These are phyloP conservation scores for Callorhinus ursinus DNA, from an alignment of 2,113 vertebrate genomes.

Conservation along the genomic window DNA sequence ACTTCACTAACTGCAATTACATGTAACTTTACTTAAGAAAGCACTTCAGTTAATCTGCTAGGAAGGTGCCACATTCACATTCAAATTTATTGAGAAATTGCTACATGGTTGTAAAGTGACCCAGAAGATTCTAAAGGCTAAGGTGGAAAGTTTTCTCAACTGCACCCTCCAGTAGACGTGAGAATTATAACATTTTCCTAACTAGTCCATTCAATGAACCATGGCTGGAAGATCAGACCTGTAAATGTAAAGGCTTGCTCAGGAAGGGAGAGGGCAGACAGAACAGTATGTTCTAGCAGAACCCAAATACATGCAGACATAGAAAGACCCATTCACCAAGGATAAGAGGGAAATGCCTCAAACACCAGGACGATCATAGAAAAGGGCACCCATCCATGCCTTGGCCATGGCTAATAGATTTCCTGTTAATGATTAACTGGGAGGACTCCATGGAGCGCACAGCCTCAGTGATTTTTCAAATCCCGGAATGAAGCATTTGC, in stretches of 20 bases:
- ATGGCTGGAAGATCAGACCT: not conserved
- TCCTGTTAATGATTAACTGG: conserved; percentile 63
- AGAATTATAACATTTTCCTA: not conserved
- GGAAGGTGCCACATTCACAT: conserved; percentile 19
- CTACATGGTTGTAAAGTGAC: not conserved
- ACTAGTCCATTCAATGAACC: not conserved
- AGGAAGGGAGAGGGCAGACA: not conserved
- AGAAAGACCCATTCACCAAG: not conserved
- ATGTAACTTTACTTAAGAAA: not conserved
- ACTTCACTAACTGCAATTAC: conserved; percentile 15
- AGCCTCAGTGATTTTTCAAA: conserved; percentile 40
- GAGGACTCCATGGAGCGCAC: not conserved
- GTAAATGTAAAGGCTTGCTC: not conserved
- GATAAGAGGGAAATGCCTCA: not conserved
- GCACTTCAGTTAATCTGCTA: conserved; percentile 29
- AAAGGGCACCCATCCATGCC: not conserved
- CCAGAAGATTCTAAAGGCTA: not conserved
- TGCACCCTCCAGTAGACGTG: not conserved
- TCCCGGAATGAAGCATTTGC: conserved; percentile 53
- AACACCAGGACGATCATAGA: not conserved
- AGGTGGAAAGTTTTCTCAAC: conserved; percentile 44
- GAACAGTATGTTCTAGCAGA: not conserved
- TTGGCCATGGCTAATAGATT: conserved; percentile 27
- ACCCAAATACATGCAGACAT: not conserved
- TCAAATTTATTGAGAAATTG: conserved; percentile 11